phyloP scores from a whole-genome alignment of 2,797 vertebrate genomes.

The Phalanger gymnotis region DNA sequence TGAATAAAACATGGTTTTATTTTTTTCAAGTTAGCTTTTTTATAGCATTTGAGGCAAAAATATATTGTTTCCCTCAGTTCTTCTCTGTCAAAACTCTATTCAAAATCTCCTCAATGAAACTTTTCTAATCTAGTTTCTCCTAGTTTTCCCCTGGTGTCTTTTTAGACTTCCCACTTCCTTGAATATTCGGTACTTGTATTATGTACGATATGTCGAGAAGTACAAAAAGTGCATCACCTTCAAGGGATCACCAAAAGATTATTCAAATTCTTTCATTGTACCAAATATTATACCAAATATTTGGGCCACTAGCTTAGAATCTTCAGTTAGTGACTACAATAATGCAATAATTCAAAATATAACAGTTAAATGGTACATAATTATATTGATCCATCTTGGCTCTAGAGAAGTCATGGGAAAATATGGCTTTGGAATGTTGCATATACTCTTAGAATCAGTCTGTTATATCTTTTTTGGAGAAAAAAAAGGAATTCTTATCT shows the following conservation, averaged over 20 bases:
- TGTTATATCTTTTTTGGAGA: not conserved
- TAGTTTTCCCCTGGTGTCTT: not conserved
- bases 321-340: not conserved
- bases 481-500: not conserved
- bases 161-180: not conserved
- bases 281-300: not conserved
- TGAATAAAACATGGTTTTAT: constrained; percentile 8
- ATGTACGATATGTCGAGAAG: not conserved
- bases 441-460: not conserved
- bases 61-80: not conserved
- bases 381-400: not conserved
- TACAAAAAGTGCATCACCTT: constrained; percentile 8
- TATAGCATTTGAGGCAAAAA: constrained; percentile 18
- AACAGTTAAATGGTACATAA: not conserved
- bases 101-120: not conserved
- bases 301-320: not conserved
- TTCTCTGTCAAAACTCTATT: not conserved
- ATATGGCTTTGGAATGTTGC: not conserved
- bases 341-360: not conserved
- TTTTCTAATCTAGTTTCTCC: not conserved
- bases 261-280: constrained; percentile 8
- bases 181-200: not conserved
- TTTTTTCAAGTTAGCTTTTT: not conserved
- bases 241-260: not conserved
- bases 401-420: not conserved